A percentile compares a stretch with the other conserved stretches of the same genome.
These are phyloP conservation scores for Lordiphosa andalusiaca DNA, from an alignment of 2,888 invertebrate species.

Conservation along the genomic window DNA sequence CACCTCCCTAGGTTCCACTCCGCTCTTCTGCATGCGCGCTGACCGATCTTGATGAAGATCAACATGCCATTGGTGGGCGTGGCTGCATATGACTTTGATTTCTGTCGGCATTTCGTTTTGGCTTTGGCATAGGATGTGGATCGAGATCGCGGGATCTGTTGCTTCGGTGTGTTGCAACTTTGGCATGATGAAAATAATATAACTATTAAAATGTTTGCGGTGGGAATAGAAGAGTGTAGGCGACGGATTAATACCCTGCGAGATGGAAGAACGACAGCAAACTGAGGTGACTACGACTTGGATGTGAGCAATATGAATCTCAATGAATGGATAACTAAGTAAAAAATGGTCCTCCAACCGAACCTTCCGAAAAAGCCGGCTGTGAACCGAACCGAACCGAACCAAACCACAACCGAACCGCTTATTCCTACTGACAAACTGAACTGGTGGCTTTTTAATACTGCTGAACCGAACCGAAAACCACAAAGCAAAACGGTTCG, in stretches of 20 bases:
- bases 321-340: too few relatives aligned
- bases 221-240: not conserved
- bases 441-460: too few relatives aligned
- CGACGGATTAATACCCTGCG: slow-evolving; percentile 28
- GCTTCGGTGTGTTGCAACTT: slow-evolving; percentile 9
- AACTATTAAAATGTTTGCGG: slow-evolving; percentile 67
- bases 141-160: slow-evolving; percentile 2
- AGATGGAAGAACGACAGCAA: too few relatives aligned
- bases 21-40: slow-evolving; percentile 10
- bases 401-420: too few relatives aligned
- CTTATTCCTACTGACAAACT: too few relatives aligned
- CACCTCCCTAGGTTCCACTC: not conserved
- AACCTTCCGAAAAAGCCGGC: too few relatives aligned
- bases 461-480: too few relatives aligned
- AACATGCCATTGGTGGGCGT: slow-evolving; percentile 68
- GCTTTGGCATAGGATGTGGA: slow-evolving; percentile 28
- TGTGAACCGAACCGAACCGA: too few relatives aligned
- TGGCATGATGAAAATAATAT: slow-evolving; percentile 68
- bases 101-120: slow-evolving; percentile 68
- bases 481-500: too few relatives aligned
- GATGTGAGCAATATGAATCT: too few relatives aligned
- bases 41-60: slow-evolving; percentile 76
- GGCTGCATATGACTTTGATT: slow-evolving; percentile 75
- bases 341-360: too few relatives aligned
- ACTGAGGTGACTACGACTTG: too few relatives aligned